Percentiles rank a stretch among this genome's conserved stretches.
Evolutionary conservation across 2,113 vertebrate genomes (phyloP).

Genomic region (Lophochroa leadbeateri): DNA sequence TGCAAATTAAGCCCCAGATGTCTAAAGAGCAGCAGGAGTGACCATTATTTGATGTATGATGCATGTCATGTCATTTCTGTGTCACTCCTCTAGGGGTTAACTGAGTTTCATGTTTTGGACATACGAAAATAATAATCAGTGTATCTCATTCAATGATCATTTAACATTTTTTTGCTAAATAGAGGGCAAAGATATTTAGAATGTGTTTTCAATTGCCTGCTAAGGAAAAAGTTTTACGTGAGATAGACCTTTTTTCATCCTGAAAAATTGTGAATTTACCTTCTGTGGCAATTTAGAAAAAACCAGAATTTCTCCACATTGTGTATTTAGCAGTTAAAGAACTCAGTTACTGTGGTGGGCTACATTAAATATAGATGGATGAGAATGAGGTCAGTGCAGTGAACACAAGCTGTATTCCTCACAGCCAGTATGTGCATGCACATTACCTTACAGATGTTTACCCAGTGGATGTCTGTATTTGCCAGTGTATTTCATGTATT

Average conservation of each 20-base stretch:
- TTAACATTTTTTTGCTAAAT: neutral
- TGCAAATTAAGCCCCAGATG: constrained; percentile 63
- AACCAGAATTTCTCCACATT: neutral
- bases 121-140: constrained; percentile 23
- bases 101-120: neutral
- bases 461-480: neutral
- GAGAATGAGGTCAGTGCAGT: constrained; percentile 47
- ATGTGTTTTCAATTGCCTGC: constrained; percentile 30
- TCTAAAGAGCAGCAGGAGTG: constrained; percentile 64
- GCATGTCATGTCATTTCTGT: constrained; percentile 28
- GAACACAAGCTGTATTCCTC: neutral
- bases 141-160: neutral
- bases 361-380: constrained; percentile 24
- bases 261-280: neutral
- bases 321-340: neutral
- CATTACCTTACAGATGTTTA: neutral
- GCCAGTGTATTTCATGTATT: neutral
- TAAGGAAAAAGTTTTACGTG: constrained; percentile 37
- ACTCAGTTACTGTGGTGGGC: neutral
- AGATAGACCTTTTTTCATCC: neutral
- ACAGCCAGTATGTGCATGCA: neutral
- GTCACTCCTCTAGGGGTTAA: constrained; percentile 45
- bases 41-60: constrained; percentile 51
- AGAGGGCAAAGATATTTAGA: constrained; percentile 30
- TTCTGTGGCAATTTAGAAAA: neutral